Conservation (phyloP, 1,140 invertebrate genomes). For the Rhopalosiphum padi region DNA sequence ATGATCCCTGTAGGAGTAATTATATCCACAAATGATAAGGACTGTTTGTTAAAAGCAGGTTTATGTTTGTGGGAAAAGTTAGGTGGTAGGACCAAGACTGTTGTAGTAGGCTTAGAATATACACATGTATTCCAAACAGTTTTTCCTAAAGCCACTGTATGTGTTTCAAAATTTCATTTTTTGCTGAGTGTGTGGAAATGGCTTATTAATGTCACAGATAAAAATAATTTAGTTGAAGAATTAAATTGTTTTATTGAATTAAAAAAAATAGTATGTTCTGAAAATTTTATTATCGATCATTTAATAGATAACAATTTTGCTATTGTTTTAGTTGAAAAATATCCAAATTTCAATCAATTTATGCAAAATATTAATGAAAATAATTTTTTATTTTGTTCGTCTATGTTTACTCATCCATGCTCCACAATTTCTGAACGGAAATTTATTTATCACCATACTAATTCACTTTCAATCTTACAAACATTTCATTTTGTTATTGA, state of each 20-base stretch:
- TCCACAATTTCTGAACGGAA: constrained; percentile 21
- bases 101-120: constrained; percentile 3
- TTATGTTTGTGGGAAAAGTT: constrained; percentile 14
- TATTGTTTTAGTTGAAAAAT: background rate
- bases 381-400: background rate
- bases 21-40: background rate
- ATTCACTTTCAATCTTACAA: constrained; percentile 15
- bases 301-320: background rate
- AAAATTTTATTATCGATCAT: background rate
- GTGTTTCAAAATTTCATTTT: constrained; percentile 42
- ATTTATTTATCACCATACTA: constrained; percentile 18
- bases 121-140: background rate
- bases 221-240: background rate
- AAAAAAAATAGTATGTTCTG: constrained; percentile 9
- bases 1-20: constrained; percentile 7
- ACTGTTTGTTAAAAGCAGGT: background rate
- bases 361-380: background rate
- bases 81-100: background rate
- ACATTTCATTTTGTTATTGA: constrained; percentile 24
- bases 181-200: constrained; percentile 32
- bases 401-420: background rate
- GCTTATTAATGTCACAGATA: background rate
- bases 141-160: constrained; percentile 6
- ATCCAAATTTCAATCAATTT: constrained; percentile 14
- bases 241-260: constrained; percentile 24